Percentiles rank a stretch among this genome's conserved stretches.
Evolutionary conservation across 2,797 vertebrate genomes (phyloP).

Genomic region (Benthosema pterotum): DNA sequence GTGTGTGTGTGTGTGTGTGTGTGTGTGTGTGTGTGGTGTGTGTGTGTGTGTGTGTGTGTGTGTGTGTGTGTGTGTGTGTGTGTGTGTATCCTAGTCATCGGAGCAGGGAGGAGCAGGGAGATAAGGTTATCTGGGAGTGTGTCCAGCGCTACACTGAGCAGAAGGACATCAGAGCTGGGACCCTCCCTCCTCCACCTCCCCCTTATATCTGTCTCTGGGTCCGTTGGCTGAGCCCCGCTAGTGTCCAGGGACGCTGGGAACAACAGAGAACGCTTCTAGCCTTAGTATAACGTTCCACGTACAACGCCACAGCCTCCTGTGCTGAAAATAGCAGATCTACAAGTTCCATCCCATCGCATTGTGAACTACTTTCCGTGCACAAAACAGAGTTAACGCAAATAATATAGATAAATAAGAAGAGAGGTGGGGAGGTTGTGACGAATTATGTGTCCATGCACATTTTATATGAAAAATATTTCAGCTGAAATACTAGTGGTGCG

Average conservation of each 20-base stretch:
- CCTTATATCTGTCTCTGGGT: conserved; percentile 46
- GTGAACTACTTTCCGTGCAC: neutral
- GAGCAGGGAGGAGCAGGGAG: conserved; percentile 44
- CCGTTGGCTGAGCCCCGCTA: conserved; percentile 39
- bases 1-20: neutral
- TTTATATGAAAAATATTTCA: no score
- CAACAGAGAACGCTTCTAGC: conserved; percentile 37
- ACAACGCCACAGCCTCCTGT: neutral
- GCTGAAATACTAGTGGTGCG: no score
- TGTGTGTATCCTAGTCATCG: conserved; percentile 35
- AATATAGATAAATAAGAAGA: no score
- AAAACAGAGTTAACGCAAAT: no score
- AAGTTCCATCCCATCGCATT: no score
- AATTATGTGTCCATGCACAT: no score
- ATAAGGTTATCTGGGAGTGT: conserved; percentile 64
- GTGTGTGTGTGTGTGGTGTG: conserved; percentile 6
- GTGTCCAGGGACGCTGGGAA: conserved; percentile 57
- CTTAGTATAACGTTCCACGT: conserved; percentile 23
- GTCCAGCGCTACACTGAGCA: conserved; percentile 55
- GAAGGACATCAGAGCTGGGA: conserved; percentile 50
- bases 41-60: conserved; percentile 39
- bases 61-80: conserved; percentile 1
- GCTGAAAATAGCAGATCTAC: neutral
- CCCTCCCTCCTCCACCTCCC: conserved; percentile 47
- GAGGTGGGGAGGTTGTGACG: no score